Evolutionary conservation across 2,113 vertebrate species (phyloP).

Genomic region (Trinectes maculatus): DNA sequence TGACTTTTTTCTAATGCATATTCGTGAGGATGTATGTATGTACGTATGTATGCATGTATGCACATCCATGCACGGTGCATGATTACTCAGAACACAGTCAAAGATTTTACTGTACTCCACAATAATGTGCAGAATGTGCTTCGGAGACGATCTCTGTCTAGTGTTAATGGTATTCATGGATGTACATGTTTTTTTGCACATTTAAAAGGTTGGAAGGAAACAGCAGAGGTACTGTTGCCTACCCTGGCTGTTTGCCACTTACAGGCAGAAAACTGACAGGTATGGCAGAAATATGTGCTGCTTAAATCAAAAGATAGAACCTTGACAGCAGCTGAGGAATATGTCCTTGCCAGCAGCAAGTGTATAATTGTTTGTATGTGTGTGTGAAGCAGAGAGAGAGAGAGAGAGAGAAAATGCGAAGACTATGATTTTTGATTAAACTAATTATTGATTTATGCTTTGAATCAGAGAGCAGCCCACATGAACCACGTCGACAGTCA

Average conservation of each 20-base stretch:
- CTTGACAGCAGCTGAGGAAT: slow-evolving; percentile 19
- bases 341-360: slow-evolving; percentile 21
- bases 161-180: no score
- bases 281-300: slow-evolving; percentile 7
- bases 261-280: background rate
- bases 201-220: slow-evolving; percentile 2
- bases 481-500: background rate
- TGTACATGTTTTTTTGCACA: background rate
- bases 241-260: background rate
- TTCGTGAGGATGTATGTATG: no score
- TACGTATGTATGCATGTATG: no score
- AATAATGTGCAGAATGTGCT: no score
- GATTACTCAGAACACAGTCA: no score
- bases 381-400: background rate
- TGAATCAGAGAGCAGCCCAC: background rate
- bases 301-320: slow-evolving; percentile 22
- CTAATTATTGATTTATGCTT: background rate
- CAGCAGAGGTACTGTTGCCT: background rate
- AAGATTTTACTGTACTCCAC: no score
- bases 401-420: background rate
- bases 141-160: no score
- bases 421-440: background rate
- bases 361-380: background rate
- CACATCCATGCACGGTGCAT: no score
- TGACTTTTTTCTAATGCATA: no score